Conservation (phyloP, 1,140 invertebrate genomes). For the Bombus difficillimus region DNA sequence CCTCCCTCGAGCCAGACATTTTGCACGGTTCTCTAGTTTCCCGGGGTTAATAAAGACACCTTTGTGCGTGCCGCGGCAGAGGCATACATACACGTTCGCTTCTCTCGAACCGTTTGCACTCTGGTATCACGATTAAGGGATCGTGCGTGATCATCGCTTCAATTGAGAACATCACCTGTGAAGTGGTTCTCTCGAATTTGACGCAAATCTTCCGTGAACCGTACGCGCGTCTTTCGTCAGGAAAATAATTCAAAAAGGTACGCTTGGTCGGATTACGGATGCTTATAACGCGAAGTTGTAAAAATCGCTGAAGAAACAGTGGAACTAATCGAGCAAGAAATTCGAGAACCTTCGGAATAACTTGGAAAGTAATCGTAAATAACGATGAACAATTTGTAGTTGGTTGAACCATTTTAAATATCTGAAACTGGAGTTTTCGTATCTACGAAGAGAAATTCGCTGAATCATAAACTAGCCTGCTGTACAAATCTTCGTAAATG, state of each 20-base stretch:
- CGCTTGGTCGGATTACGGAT: no score
- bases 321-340: no score
- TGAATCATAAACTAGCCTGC: no score
- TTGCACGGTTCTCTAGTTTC: conserved; percentile 55
- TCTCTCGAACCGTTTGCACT: conserved; percentile 25
- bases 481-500: no score
- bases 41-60: conserved; percentile 42
- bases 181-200: conserved; percentile 4
- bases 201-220: not conserved
- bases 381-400: no score
- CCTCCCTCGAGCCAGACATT: conserved; percentile 34
- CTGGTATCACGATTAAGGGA: conserved; percentile 28
- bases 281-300: no score
- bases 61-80: conserved; percentile 33
- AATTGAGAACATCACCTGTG: conserved; percentile 34
- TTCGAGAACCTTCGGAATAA: no score
- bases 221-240: not conserved
- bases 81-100: conserved; percentile 21
- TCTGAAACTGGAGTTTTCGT: no score
- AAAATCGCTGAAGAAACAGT: no score
- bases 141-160: conserved; percentile 23
- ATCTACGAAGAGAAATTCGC: no score
- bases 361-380: no score
- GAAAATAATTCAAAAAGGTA: not conserved
- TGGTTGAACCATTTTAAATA: no score